A percentile compares a stretch with the other conserved stretches of the same genome.
Conservation (phyloP, 1,140 invertebrate genomes). For the Leptoteleia sp. region DNA sequence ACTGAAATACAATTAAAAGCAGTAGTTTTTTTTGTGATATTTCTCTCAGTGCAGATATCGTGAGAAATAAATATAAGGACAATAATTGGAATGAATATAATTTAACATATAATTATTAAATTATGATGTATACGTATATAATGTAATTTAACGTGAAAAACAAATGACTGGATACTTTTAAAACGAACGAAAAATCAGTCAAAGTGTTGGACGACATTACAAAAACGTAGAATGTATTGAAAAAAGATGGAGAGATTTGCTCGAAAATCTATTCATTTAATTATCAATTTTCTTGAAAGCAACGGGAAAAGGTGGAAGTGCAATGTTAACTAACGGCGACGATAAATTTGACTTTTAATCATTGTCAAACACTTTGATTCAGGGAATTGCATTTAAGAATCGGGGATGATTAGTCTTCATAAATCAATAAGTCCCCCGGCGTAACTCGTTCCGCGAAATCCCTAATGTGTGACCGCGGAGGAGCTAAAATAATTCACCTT, state of each 20-base stretch:
- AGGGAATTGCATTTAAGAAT: conserved; percentile 27
- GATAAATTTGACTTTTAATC: conserved; percentile 17
- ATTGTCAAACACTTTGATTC: conserved; percentile 26
- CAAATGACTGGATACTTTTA: too few species aligned
- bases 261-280: conserved; percentile 12
- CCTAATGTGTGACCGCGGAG: conserved; percentile 5
- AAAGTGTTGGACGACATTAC: too few species aligned
- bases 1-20: too few species aligned
- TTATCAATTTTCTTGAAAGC: conserved; percentile 23
- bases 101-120: too few species aligned
- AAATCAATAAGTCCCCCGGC: conserved; percentile 15
- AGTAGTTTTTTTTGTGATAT: too few species aligned
- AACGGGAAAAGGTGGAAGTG: neutral
- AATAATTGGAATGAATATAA: too few species aligned
- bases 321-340: conserved; percentile 1
- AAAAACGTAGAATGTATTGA: conserved; percentile 2
- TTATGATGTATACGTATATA: too few species aligned
- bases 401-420: conserved; percentile 17
- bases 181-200: too few species aligned
- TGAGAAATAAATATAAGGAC: too few species aligned
- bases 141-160: too few species aligned
- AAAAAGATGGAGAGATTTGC: neutral
- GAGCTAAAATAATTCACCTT: conserved; percentile 20
- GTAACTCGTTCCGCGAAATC: conserved; percentile 1
- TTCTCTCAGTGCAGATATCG: too few species aligned